Base-by-base conservation (phyloP, 2,113 vertebrate species). In the Pyxicephalus adspersus region DNA sequence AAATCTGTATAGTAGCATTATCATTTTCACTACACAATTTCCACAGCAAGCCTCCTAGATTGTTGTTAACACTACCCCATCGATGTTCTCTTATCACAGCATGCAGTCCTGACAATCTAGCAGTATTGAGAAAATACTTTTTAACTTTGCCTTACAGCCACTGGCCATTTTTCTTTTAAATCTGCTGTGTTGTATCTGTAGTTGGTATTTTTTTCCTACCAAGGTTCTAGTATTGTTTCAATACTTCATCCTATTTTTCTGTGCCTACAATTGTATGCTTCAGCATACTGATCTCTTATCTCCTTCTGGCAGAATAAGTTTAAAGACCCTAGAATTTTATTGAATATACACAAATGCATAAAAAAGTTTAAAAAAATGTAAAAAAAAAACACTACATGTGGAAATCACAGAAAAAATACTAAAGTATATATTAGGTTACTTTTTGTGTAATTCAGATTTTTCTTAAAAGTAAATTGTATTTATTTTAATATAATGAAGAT, bases 401-500 rank as follows among this genome's bases (percentile, higher is more conserved):
- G 4, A 81, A 81, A 81, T 55, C 16, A 45, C 60, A 72, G 57
- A 31, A 64, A 73, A 34, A 72, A 72, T 55, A 55, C 34, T 28
- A 34, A 58, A 58, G 70, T 78, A 68, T 67, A 58, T 78, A 67
- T 67, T 68, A 58, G 54, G 70, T 90, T 93, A 95, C 93, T 91
- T 88, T 90, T 93, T 95, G 94, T 92, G 91, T 94, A 94, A 93
- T 92, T 92, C 89, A 91, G 88, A 87, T 92, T 91, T 94, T 81
- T 92, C 94, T 92, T 94, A 93, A 90, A 87, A 89, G 90, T 86
- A 86, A 90, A 87, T 91, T 94, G 90, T 85, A 94, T 96, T 97
- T 97, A 95, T 96, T 96, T 95, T 95, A 92, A 92, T 95, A 94
- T 91, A 89, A 93, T 90, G 90, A 91, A 90, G 91, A 93, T 96